Conservation (phyloP, 2,113 vertebrate species). For the Xenotilapia caudafasciata region DNA sequence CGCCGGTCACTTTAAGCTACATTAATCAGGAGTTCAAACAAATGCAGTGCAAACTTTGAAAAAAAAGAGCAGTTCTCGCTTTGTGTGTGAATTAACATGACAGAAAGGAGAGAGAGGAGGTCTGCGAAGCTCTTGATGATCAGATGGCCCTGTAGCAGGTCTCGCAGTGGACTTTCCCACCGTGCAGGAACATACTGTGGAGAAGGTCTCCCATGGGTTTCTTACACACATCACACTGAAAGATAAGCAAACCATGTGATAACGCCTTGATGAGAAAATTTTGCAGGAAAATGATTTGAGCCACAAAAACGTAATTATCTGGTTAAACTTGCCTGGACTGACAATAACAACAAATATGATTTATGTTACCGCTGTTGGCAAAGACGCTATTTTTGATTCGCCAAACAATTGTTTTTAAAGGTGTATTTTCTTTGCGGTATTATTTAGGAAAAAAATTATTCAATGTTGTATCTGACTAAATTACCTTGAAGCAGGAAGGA, state of each 20-base stretch:
- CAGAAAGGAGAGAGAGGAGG: not conserved
- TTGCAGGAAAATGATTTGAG: not conserved
- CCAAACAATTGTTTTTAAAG: not conserved
- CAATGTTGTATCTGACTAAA: not conserved
- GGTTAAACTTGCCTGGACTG: not conserved
- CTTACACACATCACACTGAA: conserved; percentile 80
- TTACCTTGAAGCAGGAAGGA: conserved; percentile 83
- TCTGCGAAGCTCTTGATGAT: conserved; percentile 5
- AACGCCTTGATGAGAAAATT: not conserved
- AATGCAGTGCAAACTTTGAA: not conserved
- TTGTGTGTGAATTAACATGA: conserved; percentile 20
- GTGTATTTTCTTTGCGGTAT: not conserved
- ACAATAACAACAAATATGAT: not conserved
- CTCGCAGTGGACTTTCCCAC: conserved; percentile 82
- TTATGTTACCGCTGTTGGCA: not conserved
- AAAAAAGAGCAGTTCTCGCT: conserved; percentile 4
- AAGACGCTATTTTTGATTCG: not conserved
- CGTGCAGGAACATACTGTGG: conserved; percentile 80
- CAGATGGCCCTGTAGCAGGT: conserved; percentile 79
- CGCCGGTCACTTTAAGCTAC: not conserved
- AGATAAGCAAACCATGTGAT: not conserved
- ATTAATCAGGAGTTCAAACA: not conserved
- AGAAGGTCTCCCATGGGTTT: conserved; percentile 85
- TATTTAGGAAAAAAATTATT: not conserved
- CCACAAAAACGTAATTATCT: not conserved